phyloP scores from a whole-genome alignment of 2,888 invertebrate genomes.

The Frankliniella intonsa region DNA sequence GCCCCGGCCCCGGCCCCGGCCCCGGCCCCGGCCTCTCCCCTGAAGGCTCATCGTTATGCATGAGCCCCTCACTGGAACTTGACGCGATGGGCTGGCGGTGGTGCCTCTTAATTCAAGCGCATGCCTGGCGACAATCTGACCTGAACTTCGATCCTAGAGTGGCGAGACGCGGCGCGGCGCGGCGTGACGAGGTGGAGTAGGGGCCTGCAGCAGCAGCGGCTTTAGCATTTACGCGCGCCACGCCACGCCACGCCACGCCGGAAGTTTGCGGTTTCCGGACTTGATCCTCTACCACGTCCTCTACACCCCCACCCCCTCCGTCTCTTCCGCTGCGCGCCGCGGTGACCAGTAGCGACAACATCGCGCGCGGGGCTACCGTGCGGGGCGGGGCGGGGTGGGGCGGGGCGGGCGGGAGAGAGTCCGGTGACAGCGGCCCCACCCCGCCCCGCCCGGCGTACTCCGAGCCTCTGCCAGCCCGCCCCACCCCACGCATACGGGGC shows the following conservation, averaged over 20 bases:
- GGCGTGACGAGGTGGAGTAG: background rate
- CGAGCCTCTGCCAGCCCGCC: background rate
- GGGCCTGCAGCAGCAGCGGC: background rate
- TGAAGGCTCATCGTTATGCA: background rate
- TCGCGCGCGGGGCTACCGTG: background rate
- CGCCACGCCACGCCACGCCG: background rate
- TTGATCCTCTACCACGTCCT: background rate
- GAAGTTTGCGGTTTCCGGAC: conserved; percentile 16
- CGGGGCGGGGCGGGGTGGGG: background rate
- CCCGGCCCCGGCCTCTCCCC: background rate
- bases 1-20: no score
- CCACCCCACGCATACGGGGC: background rate
- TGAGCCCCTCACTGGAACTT: background rate
- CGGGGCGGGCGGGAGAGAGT: no score
- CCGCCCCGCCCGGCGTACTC: background rate
- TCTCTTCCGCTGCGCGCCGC: no score
- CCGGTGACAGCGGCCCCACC: no score
- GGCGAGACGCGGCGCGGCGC: background rate
- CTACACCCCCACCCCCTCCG: background rate
- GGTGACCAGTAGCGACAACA: no score
- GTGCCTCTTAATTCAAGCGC: no score
- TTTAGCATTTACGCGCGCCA: background rate
- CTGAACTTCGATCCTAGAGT: no score
- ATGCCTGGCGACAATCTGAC: no score
- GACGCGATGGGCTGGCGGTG: background rate